Conservation (phyloP, 2,888 invertebrate genomes). For the Bombylius discolor region DNA sequence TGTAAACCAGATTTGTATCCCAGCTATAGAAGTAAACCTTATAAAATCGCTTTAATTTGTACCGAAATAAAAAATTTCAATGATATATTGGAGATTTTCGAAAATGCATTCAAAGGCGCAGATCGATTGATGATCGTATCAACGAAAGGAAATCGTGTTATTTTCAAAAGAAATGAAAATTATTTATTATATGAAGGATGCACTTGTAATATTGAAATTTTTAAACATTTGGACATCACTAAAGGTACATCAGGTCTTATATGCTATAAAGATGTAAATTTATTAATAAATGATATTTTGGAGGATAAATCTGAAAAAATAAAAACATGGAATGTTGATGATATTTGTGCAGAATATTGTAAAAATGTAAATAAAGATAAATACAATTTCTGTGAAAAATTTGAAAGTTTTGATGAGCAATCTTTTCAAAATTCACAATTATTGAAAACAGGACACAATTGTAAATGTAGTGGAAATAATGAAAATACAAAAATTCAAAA, state of each 20-base stretch:
- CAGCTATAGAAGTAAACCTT: not conserved
- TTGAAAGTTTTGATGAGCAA: too few species aligned
- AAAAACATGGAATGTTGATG: not conserved
- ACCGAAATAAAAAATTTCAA: not conserved
- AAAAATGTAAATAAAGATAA: not conserved
- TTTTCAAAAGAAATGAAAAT: not conserved
- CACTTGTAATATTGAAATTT: not conserved
- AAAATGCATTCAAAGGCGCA: not conserved
- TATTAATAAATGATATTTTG: not conserved
- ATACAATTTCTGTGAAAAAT: too few species aligned
- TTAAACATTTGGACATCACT: not conserved
- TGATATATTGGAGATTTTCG: not conserved
- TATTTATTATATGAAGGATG: not conserved
- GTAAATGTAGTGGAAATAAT: too few species aligned
- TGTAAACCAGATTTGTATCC: not conserved
- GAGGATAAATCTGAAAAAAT: not conserved
- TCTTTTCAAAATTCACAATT: too few species aligned
- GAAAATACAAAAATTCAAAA: not conserved
- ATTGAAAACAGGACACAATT: too few species aligned
- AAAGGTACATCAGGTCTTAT: not conserved
- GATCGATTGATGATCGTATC: not conserved
- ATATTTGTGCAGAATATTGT: not conserved
- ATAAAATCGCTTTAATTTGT: not conserved
- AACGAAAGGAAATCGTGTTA: not conserved
- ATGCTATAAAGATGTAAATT: not conserved